Evolutionary conservation across 1,140 invertebrate genomes (phyloP), one percentile per base, ranked within the genome.

Genomic region (Ceratina calcarata): DNA sequence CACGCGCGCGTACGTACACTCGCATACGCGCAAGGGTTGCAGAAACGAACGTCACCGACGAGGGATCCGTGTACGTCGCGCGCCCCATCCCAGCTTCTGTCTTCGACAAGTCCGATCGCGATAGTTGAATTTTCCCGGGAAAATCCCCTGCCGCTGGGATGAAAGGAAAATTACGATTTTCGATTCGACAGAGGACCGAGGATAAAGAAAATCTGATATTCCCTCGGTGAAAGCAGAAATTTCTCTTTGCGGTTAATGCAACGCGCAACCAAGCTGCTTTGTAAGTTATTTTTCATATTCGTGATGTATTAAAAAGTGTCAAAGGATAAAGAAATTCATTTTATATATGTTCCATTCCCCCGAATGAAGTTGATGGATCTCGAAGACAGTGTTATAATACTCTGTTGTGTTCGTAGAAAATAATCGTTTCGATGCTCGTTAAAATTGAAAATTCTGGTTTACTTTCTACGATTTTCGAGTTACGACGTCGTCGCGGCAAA

Each of bases 11-110:
- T 49, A 32, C 70, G 53, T 72, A 72, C 68, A 71, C 55, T 77
- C 45, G n/a, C 67, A 74, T n/a, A 18, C 55, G 15, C n/a, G 37
- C 57, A 32, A 45, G 68, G 49, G 65, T 75, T 78, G 76, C 72
- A 71, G 80, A 78, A 77, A 79, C 66, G 74, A 69, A 81, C 79
- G 81, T 66, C 72, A 86, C 68, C 37, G 71, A 66, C 27, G 66
- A 66, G 76, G 74, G 78, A 85, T 79, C 51, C 67, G 53, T 65
- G 15, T 57, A 57, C 57, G 51, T 67, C 20, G 68, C 58, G 66
- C 80, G 20, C 53, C 67, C 67, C 68, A n/a, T 57, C 55, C 15
- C 55, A 57, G 57, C 37, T 45, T 76, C 72, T 65, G 37, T 67
- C 68, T 76, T 58, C 51, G 22, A 32, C 70, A 74, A 79, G 64